phyloP scores from a whole-genome alignment of 1,140 invertebrate genomes.

The Melipona quadrifasciata region DNA sequence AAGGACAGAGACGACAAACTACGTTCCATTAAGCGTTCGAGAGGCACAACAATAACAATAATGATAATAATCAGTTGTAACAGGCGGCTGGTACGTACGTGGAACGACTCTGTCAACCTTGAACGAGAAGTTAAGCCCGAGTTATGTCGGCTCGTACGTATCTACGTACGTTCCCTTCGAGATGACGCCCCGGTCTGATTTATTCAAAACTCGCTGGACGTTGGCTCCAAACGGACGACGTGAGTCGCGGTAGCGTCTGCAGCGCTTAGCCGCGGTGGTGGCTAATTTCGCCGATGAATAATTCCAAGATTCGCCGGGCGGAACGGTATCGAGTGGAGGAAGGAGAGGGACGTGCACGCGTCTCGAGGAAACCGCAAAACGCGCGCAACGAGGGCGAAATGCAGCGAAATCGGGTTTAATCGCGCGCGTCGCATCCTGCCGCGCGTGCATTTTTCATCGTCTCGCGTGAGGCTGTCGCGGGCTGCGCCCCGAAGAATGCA shows the following conservation, averaged over 20 bases:
- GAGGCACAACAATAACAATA: conserved; percentile 3
- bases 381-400: neutral
- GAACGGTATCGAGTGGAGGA: neutral
- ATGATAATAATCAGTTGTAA: neutral
- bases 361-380: conserved; percentile 27
- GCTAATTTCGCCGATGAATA: neutral
- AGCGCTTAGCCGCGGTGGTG: no score
- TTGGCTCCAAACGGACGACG: no score
- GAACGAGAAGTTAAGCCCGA: conserved; percentile 25
- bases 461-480: conserved; percentile 52
- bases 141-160: conserved; percentile 13
- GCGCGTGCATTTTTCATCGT: conserved; percentile 71
- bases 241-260: no score
- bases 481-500: conserved; percentile 41
- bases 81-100: conserved; percentile 9
- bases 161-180: conserved; percentile 5
- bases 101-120: conserved; percentile 5
- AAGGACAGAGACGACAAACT: neutral
- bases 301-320: neutral
- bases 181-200: conserved; percentile 21
- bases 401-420: conserved; percentile 51
- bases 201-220: conserved; percentile 6
- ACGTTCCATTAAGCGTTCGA: conserved; percentile 19
- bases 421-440: conserved; percentile 40
- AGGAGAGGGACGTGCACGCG: neutral